Conservation (phyloP, 2,797 vertebrate species). For the Echiichthys vipera region DNA sequence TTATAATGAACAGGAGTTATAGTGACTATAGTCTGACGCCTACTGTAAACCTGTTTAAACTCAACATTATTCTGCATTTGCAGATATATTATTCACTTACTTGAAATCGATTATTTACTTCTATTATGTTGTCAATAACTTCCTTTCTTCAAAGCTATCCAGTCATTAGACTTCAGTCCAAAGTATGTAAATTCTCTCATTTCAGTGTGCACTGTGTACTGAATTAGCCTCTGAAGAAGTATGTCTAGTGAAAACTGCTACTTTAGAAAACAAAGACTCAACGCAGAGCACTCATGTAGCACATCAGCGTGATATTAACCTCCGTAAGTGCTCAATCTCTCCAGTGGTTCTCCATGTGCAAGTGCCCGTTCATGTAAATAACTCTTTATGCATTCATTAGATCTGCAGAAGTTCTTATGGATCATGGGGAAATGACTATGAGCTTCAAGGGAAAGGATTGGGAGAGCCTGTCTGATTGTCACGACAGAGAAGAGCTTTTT, state of each 20-base stretch:
- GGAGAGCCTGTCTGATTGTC: constrained; percentile 70
- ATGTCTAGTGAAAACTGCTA: constrained; percentile 5
- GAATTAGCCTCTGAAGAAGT: constrained; percentile 43
- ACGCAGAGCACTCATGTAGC: constrained; percentile 23
- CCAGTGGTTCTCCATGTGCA: constrained; percentile 40
- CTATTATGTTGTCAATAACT: not conserved
- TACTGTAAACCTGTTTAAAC: constrained; percentile 4
- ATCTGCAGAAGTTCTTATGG: constrained; percentile 33
- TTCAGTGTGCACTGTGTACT: not conserved
- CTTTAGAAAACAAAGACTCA: constrained; percentile 27
- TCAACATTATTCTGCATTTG: constrained; percentile 16
- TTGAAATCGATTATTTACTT: constrained; percentile 23
- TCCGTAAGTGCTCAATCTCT: constrained; percentile 32
- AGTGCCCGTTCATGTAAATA: constrained; percentile 62
- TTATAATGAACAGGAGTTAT: constrained; percentile 52
- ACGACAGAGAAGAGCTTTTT: constrained; percentile 51
- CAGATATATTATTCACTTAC: constrained; percentile 13
- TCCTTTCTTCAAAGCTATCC: not conserved
- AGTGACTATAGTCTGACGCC: constrained; percentile 14
- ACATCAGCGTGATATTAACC: constrained; percentile 29
- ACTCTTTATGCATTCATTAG: constrained; percentile 59
- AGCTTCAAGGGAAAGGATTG: constrained; percentile 34
- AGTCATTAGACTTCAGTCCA: not conserved
- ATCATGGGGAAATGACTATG: constrained; percentile 16
- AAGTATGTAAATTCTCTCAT: not conserved